These are phyloP conservation scores for Pagrus major DNA, from an alignment of 2,113 vertebrate genomes.

Conservation along the genomic window DNA sequence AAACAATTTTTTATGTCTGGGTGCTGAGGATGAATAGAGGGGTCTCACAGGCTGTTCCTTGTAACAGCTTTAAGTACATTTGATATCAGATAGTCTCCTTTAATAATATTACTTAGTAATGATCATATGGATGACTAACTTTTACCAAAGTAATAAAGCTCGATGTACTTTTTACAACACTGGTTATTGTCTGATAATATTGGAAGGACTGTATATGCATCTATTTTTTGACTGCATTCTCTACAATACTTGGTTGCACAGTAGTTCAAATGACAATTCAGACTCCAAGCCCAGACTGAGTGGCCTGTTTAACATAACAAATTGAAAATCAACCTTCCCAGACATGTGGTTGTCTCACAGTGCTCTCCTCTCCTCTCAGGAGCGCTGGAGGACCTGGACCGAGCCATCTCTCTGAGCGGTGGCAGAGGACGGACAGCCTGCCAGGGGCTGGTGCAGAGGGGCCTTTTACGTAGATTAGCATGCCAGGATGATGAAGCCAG, in stretches of 20 bases:
- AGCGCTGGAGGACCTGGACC: slow-evolving; percentile 89
- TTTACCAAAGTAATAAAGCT: no score
- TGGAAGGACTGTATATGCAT: neutral
- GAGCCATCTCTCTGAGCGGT: slow-evolving; percentile 86
- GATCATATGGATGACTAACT: no score
- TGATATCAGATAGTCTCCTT: no score
- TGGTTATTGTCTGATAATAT: neutral
- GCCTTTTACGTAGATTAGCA: slow-evolving; percentile 87
- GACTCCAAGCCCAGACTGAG: neutral
- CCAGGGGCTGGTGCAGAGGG: slow-evolving; percentile 92
- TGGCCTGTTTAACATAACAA: neutral
- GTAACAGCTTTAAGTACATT: no score
- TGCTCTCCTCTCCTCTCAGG: slow-evolving; percentile 77
- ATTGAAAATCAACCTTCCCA: neutral
- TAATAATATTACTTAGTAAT: no score
- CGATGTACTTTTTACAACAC: no score
- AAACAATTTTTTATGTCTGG: no score
- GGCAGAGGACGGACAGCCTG: slow-evolving; percentile 84
- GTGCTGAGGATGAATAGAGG: no score
- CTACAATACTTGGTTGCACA: neutral
- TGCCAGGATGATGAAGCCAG: slow-evolving; percentile 84
- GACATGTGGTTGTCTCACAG: slow-evolving; percentile 8
- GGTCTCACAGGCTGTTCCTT: no score
- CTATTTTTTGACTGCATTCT: neutral
- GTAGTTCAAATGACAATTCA: no score